phyloP scores from a whole-genome alignment of 2,113 vertebrate species.

The Bubalus kerabau region DNA sequence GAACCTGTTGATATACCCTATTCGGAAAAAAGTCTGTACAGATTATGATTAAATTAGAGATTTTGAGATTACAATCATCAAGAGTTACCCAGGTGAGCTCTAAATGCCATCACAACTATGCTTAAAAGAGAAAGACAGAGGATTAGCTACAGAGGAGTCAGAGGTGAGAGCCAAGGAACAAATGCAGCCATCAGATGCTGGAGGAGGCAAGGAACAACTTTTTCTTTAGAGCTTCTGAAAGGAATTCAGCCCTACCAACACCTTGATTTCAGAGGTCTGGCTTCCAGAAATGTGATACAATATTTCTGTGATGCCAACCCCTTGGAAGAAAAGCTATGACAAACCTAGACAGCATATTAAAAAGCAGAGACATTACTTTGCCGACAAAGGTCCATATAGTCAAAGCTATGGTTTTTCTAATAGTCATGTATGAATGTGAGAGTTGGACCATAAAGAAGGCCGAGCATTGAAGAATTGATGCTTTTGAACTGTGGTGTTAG shows the following conservation, averaged over 20 bases:
- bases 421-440: not conserved
- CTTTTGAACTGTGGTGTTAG: not conserved
- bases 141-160: not conserved
- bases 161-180: not conserved
- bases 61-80: not conserved
- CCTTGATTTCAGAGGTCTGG: not conserved
- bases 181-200: not conserved
- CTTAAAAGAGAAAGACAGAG: not conserved
- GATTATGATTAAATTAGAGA: not conserved
- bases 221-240: not conserved
- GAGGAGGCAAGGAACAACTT: not conserved
- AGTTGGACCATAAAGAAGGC: not conserved
- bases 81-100: not conserved
- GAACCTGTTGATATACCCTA: not conserved
- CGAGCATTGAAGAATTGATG: fast-evolving
- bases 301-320: not conserved
- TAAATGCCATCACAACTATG: not conserved
- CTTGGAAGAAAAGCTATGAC: not conserved
- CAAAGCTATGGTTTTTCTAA: not conserved
- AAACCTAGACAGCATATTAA: not conserved
- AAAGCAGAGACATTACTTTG: not conserved
- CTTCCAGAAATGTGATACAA: not conserved
- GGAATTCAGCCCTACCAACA: not conserved
- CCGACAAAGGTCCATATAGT: not conserved
- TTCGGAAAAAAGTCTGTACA: not conserved